A percentile compares a stretch with the other conserved stretches of the same genome.
Conservation (phyloP, 2,113 vertebrate species). For the Indicator indicator region DNA sequence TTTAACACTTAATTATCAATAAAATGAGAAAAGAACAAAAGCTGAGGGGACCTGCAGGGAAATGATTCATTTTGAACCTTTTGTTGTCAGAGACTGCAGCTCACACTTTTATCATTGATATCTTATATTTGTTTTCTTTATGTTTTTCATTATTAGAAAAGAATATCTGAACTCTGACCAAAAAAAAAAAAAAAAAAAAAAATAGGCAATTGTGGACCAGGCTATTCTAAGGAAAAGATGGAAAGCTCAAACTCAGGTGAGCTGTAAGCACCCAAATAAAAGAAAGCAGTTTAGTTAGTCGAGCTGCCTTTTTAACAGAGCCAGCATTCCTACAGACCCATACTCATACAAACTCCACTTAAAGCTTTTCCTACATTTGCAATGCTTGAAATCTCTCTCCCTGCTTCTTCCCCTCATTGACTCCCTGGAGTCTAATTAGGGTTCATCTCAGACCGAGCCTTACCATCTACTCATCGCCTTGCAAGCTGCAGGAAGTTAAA, state of each 20-base stretch:
- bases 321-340: not conserved
- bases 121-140: not conserved
- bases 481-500: slow-evolving; percentile 23
- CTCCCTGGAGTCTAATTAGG: slow-evolving; percentile 41
- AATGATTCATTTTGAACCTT: not conserved
- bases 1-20: not conserved
- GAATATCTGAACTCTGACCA: not conserved
- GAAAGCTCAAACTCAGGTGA: not conserved
- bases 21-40: not conserved
- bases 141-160: not conserved
- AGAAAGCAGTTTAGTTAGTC: not conserved
- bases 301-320: not conserved
- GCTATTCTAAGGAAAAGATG: not conserved
- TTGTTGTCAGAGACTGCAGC: not conserved
- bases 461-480: not conserved
- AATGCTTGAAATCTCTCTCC: not conserved
- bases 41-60: not conserved
- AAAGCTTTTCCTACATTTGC: not conserved
- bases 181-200: not conserved
- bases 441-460: not conserved
- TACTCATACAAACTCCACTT: not conserved
- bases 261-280: not conserved
- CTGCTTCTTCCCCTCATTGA: not conserved
- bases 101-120: not conserved
- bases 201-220: not conserved